phyloP scores from a whole-genome alignment of 2,797 vertebrate genomes.

The Gorsachius magnificus region DNA sequence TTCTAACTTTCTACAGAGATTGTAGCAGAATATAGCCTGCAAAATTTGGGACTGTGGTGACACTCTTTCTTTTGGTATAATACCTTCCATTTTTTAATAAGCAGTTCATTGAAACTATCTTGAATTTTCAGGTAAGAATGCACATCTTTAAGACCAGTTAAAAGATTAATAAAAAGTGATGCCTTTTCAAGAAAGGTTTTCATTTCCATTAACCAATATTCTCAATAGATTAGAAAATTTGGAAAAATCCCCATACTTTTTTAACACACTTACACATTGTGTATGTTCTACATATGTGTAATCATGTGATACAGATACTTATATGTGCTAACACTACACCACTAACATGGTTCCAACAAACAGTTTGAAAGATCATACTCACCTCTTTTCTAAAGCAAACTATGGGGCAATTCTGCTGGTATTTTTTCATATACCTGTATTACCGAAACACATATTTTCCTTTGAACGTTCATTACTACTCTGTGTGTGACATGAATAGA shows the following conservation, averaged over 20 bases:
- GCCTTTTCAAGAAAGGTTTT: not conserved
- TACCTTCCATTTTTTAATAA: not conserved
- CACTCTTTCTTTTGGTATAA: not conserved
- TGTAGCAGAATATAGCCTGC: not conserved
- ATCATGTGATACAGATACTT: not conserved
- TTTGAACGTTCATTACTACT: conserved; percentile 16
- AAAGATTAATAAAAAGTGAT: not conserved
- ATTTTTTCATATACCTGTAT: not conserved
- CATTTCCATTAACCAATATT: not conserved
- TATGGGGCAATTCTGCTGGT: not conserved
- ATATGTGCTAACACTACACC: not conserved
- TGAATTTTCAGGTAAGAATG: not conserved
- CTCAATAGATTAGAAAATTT: not conserved
- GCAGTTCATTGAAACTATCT: not conserved
- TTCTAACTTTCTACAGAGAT: not conserved
- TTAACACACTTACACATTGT: not conserved
- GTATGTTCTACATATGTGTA: not conserved
- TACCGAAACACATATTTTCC: not conserved
- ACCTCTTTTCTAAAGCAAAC: not conserved
- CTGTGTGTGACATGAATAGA: conserved; percentile 60
- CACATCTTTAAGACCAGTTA: not conserved
- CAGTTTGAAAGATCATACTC: not conserved
- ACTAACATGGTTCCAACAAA: not conserved
- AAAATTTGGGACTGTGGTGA: not conserved
- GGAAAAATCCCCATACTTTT: not conserved